phyloP scores from a whole-genome alignment of 2,113 vertebrate genomes.

The Numida meleagris region DNA sequence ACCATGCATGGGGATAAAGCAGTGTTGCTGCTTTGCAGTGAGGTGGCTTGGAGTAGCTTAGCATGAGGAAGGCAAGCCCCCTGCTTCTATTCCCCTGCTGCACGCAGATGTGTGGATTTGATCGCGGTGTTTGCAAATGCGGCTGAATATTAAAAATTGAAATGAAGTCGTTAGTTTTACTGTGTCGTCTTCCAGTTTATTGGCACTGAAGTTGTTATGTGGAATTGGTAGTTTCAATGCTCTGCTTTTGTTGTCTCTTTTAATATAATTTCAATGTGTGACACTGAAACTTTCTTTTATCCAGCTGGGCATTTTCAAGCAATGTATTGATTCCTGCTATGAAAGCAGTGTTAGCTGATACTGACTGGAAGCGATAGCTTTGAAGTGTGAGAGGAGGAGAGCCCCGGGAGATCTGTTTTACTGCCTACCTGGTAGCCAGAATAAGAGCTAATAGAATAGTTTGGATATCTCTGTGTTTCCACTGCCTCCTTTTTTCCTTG shows the following conservation, averaged over 20 bases:
- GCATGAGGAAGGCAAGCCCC: not conserved
- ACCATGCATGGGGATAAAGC: not conserved
- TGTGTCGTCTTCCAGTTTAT: not conserved
- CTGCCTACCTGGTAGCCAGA: not conserved
- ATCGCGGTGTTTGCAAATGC: not conserved
- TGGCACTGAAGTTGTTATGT: not conserved
- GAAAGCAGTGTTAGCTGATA: not conserved
- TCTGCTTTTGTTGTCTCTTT: constrained; percentile 6
- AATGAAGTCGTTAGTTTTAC: not conserved
- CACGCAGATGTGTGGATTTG: fast-evolving
- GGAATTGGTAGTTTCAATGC: not conserved
- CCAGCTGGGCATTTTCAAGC: not conserved
- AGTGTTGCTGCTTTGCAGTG: not conserved
- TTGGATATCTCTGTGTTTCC: not conserved
- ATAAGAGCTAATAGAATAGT: not conserved
- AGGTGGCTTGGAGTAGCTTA: not conserved
- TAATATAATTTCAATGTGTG: not conserved
- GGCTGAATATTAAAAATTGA: not conserved
- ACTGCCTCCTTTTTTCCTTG: not conserved
- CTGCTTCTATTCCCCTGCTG: not conserved
- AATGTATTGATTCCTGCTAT: not conserved
- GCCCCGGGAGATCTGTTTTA: not conserved
- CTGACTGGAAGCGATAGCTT: constrained; percentile 1
- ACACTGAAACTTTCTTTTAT: not conserved
- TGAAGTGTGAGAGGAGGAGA: not conserved